Evolutionary conservation across 2,888 invertebrate genomes (phyloP).

Genomic region (Lissocephala sabroskyi): DNA sequence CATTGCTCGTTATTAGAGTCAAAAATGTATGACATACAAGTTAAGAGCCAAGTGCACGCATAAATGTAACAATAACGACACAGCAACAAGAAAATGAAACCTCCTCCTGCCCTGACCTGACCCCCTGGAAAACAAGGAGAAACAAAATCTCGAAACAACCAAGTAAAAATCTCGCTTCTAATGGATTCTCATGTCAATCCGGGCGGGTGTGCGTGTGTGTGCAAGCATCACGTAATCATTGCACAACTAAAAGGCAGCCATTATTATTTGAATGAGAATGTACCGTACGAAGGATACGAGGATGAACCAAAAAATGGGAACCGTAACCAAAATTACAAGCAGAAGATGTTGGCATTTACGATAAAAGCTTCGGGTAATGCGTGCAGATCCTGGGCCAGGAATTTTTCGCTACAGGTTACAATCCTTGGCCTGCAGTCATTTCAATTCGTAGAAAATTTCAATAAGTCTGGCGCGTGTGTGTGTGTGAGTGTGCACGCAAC

Average conservation of each 20-base stretch:
- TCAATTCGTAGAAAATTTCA: slow-evolving; percentile 41
- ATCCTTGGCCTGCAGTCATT: slow-evolving; percentile 12
- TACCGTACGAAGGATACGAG: slow-evolving; percentile 6
- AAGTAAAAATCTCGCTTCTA: slow-evolving; percentile 54
- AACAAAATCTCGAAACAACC: slow-evolving; percentile 15
- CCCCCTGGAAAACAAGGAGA: neutral
- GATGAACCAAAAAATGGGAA: slow-evolving; percentile 2
- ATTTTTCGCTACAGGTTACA: slow-evolving; percentile 5
- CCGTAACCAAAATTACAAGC: slow-evolving; percentile 65
- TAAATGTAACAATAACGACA: slow-evolving; percentile 10
- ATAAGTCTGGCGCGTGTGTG: slow-evolving; percentile 27
- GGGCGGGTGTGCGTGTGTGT: slow-evolving; percentile 24
- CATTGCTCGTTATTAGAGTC: slow-evolving; percentile 26
- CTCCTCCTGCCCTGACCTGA: too few relatives aligned
- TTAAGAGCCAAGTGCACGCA: slow-evolving; percentile 53
- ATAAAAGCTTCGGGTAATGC: slow-evolving; percentile 48
- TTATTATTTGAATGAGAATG: slow-evolving; percentile 63
- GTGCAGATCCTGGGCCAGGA: slow-evolving; percentile 3
- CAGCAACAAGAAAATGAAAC: slow-evolving; percentile 7
- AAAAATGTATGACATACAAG: slow-evolving; percentile 44
- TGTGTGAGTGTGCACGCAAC: slow-evolving; percentile 16
- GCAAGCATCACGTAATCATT: slow-evolving; percentile 60
- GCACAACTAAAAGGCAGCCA: slow-evolving; percentile 63
- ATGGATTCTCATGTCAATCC: slow-evolving; percentile 27
- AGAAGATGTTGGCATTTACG: slow-evolving; percentile 63